Base-by-base conservation (phyloP, 2,888 invertebrate species). In the Epinotia demarniana region DNA sequence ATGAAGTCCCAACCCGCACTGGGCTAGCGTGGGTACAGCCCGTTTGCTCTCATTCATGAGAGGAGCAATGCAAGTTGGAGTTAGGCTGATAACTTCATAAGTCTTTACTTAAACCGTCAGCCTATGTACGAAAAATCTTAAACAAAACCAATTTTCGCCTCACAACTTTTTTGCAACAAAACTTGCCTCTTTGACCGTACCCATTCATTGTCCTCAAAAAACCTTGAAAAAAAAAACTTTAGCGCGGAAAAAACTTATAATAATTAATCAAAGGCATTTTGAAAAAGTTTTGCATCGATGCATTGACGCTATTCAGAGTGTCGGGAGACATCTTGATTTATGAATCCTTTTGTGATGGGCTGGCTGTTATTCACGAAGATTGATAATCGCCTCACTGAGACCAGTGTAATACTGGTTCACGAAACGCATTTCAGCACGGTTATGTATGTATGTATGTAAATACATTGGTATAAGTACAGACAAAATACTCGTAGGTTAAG, bases 261-360 rank as follows among this genome's bases (percentile, higher is more conserved):
- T 69, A 76, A 73, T 73, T 73, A 73, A 73, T 76, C 73, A 75
- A 71, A 72, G 12, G 18, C 60, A 33, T 64, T 73, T 73, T 61
- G 33, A 46, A 60, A 71, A 75, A 75, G 43, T 66, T 75, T 75
- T 72, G 61, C 75, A 75, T 62, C 75, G 72, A 75, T 72, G 75
- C 72, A 75, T 71, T 72, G 72, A 67, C 49, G 57, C 76, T 43
- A 68, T 73, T 76, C 60, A 76, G 33, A 61, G 67, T 67, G 72
- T 67, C 75, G 62, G 73, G 68, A 64, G 76, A 73, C 72, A 58
- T 73, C 68, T 60, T 76, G 76, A 76, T 76, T 76, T 76, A 76
- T 76, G 63, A 46, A 43, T 63, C 55, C 64, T 60, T 58, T 69
- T 73, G 75, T 75, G 76, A 75, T 70, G 57, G 69, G 60, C 67